Percentiles rank a stretch among this genome's conserved stretches.
Conservation (phyloP, 2,113 vertebrate species). For the Melospiza georgiana region DNA sequence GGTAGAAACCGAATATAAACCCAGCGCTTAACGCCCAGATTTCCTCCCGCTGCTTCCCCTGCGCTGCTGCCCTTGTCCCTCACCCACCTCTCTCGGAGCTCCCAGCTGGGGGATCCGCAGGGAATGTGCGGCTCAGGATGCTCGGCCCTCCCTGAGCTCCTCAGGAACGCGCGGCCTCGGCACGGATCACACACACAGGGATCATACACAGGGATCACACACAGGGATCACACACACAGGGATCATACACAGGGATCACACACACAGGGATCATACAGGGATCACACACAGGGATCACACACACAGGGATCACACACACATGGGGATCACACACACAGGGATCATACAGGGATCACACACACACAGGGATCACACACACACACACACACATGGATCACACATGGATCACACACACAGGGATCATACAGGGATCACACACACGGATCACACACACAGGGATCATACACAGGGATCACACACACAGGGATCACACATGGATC, state of each 20-base stretch:
- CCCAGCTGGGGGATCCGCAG: neutral
- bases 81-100: constrained; percentile 31
- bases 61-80: neutral
- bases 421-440: too few species aligned
- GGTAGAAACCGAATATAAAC: neutral
- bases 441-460: neutral
- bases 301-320: neutral
- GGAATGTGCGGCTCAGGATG: neutral
- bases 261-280: too few species aligned
- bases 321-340: neutral
- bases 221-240: neutral
- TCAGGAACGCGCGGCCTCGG: neutral
- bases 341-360: too few species aligned
- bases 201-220: too few species aligned
- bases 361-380: too few species aligned
- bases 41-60: neutral
- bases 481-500: too few species aligned
- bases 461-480: neutral
- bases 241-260: neutral
- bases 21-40: neutral
- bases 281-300: too few species aligned
- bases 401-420: neutral
- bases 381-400: neutral
- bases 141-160: neutral
- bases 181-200: neutral